Evolutionary conservation across 1,140 invertebrate genomes (phyloP).

Genomic region (Bombus consobrinus): DNA sequence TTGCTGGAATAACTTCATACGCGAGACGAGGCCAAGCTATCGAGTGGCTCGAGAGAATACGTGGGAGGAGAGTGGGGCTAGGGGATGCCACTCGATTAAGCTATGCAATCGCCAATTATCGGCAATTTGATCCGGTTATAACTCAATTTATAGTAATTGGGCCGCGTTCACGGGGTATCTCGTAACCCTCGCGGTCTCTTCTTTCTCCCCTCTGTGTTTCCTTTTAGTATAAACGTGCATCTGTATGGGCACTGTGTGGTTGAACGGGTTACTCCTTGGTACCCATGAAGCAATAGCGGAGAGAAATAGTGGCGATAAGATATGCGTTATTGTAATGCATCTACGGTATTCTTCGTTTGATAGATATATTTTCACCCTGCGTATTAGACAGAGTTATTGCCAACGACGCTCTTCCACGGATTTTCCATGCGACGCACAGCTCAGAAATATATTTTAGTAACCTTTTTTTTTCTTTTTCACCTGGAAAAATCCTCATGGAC

Average conservation of each 20-base stretch:
- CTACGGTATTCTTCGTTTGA: too few species aligned
- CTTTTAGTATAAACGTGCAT: neutral
- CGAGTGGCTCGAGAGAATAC: slow-evolving; percentile 6
- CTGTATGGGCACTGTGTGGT: too few species aligned
- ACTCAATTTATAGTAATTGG: slow-evolving; percentile 79
- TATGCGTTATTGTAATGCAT: too few species aligned
- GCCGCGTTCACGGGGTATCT: slow-evolving; percentile 56
- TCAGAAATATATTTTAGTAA: too few species aligned
- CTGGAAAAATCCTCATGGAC: too few species aligned
- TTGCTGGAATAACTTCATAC: slow-evolving; percentile 71
- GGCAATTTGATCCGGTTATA: slow-evolving; percentile 79
- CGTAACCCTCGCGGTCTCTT: slow-evolving; percentile 16
- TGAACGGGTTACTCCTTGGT: neutral
- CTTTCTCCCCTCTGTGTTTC: neutral
- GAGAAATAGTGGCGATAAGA: too few species aligned
- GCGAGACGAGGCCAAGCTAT: slow-evolving; percentile 24
- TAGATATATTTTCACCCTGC: too few species aligned
- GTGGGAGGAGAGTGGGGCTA: slow-evolving; percentile 27
- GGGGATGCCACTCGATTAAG: slow-evolving; percentile 67
- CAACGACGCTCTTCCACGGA: too few species aligned
- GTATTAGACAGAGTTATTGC: too few species aligned
- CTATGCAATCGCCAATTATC: slow-evolving; percentile 78
- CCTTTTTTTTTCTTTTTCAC: too few species aligned
- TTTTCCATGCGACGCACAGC: too few species aligned
- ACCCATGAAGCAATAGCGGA: neutral